Base-by-base conservation (phyloP, 2,113 vertebrate genomes). In the Sorex fumeus region DNA sequence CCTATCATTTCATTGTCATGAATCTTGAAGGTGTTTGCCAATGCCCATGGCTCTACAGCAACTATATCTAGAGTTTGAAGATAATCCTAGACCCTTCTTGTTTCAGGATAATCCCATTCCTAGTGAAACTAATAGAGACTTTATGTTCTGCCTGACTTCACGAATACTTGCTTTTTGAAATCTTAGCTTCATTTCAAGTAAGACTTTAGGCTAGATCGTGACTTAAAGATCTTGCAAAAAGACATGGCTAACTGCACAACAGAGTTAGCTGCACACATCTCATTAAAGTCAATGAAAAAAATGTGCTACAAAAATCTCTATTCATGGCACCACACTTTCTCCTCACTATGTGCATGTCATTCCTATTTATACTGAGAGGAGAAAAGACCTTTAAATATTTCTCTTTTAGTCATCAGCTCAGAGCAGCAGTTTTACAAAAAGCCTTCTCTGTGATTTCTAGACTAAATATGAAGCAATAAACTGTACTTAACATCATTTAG, bases 381-480 rank as follows among this genome's bases (percentile, higher is more conserved):
- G 78, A 84, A 85, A 95, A 81, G 66, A 93, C 57, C 69, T 95
- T 95, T 93, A 95, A 89, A 81, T 94, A 94, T 91, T 94, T 94
- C 72, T 71, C 57, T 96, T 96, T 95, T 93, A 81, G 74, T 91
- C 87, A 96, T 94, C 45, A 84, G 28, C 80, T 94, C 79, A 69
- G 40, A 84, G 93, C 93, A 84, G 50, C 85, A 93, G 45, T 76
- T 93, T 88, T 88, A 92, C 83, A 90, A 85, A 95, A 90, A 89
- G 67, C 13, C 40, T 82, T 87, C 70, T 91, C 36, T 76, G 30
- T 83, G 45, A 91, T 23, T 94, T 88, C 40, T 75, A 40, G 50
- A 91, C 62, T 83, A 90, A 95, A 94, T 84, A 82, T 88, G 50
- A 81, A 88, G 72, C 62, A 88, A 76, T 84, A 89, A 36, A 89